Percentiles rank a stretch among this genome's conserved stretches.
These are phyloP conservation scores for Fulmarus glacialis DNA, from an alignment of 2,113 vertebrate species.

Conservation along the genomic window DNA sequence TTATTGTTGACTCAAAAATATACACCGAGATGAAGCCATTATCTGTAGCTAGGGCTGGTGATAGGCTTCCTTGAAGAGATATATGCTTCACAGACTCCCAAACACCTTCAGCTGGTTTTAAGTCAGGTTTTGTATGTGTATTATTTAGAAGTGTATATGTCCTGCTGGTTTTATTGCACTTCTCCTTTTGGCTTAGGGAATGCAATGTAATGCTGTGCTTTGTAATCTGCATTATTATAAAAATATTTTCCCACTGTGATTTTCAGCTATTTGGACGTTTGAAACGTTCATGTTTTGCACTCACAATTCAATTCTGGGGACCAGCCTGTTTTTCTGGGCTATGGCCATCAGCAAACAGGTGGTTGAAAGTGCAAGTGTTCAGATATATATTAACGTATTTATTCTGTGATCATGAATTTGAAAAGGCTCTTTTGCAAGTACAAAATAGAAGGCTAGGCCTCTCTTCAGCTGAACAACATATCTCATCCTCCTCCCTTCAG, in stretches of 20 bases:
- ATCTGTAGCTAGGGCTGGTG: not conserved
- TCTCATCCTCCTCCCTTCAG: not conserved
- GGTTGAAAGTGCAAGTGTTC: not conserved
- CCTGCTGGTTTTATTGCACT: not conserved
- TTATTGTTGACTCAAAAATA: not conserved
- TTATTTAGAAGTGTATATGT: not conserved
- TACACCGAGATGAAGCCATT: not conserved
- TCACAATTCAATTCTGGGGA: not conserved
- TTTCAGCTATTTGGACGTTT: not conserved
- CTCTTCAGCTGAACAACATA: not conserved
- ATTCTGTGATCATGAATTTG: not conserved
- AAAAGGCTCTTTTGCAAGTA: not conserved
- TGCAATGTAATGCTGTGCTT: not conserved
- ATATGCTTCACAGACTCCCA: not conserved
- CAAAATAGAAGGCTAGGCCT: not conserved
- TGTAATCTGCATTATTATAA: not conserved
- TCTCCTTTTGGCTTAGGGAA: not conserved
- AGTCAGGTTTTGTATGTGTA: not conserved
- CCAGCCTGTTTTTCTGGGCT: not conserved
- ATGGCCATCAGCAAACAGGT: not conserved
- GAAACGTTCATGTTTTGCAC: not conserved
- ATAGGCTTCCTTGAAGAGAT: not conserved
- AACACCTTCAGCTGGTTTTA: not conserved
- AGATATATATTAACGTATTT: not conserved
- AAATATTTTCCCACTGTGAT: not conserved